Conservation (phyloP, 1,140 invertebrate species). For the Drosophila kikkawai region DNA sequence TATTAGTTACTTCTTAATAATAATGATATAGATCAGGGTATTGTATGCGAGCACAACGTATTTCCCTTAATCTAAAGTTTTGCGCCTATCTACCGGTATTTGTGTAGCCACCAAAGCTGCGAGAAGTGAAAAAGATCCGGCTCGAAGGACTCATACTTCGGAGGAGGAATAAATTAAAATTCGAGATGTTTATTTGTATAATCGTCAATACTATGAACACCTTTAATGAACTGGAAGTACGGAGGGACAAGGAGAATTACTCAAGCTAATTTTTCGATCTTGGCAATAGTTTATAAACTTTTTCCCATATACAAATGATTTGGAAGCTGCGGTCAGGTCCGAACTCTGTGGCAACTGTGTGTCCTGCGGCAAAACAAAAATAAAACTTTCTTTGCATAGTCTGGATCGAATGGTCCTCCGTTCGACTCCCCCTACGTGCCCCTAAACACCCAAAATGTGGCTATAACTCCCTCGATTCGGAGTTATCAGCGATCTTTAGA, state of each 20-base stretch:
- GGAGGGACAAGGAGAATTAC: background rate
- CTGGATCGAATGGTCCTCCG: conserved; percentile 3
- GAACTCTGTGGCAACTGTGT: conserved; percentile 2
- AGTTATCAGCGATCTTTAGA: conserved; percentile 76
- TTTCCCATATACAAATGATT: conserved; percentile 23
- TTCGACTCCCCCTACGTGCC: background rate
- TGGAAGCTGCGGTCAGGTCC: conserved; percentile 1
- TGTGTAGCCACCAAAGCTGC: background rate
- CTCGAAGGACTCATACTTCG: background rate
- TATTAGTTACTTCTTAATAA: too few relatives aligned
- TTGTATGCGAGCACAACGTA: background rate
- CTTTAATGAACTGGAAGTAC: background rate
- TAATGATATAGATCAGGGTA: too few relatives aligned
- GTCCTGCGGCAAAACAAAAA: conserved; percentile 38
- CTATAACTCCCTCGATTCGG: conserved; percentile 56
- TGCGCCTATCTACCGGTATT: background rate
- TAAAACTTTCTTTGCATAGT: conserved; percentile 70
- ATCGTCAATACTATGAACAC: background rate
- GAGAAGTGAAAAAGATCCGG: background rate
- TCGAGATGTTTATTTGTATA: background rate
- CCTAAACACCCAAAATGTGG: conserved; percentile 30
- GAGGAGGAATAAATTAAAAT: background rate
- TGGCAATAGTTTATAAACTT: background rate
- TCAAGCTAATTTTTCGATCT: background rate
- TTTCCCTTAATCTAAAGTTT: background rate